Conservation (phyloP, 2,113 vertebrate genomes). For the Scolopax mira region DNA sequence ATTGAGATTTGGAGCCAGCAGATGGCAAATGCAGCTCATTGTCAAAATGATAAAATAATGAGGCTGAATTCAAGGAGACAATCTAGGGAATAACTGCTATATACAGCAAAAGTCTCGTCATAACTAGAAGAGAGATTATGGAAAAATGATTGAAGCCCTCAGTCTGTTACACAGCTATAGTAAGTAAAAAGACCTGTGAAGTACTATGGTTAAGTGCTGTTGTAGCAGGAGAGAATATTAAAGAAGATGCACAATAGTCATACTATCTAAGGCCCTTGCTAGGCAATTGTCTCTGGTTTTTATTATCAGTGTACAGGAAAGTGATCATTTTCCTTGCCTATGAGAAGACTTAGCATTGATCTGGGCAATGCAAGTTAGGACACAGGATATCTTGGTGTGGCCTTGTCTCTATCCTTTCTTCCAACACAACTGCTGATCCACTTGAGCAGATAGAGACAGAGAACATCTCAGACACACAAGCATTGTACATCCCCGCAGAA, state of each 20-base stretch:
- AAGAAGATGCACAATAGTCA: not conserved
- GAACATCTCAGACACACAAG: not conserved
- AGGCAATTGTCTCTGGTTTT: not conserved
- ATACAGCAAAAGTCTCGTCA: not conserved
- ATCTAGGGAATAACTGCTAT: conserved; percentile 28
- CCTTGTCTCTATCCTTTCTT: not conserved
- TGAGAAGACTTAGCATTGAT: not conserved
- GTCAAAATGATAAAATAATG: conserved; percentile 57
- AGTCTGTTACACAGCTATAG: not conserved
- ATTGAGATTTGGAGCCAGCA: not conserved
- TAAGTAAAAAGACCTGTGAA: not conserved
- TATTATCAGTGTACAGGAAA: not conserved
- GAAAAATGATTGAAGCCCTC: not conserved
- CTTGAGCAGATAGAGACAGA: not conserved
- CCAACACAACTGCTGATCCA: not conserved
- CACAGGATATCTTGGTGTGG: not conserved
- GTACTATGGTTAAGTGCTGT: not conserved
- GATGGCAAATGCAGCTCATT: conserved; percentile 35
- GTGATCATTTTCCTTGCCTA: not conserved
- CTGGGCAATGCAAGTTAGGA: not conserved
- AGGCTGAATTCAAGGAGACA: conserved; percentile 5
- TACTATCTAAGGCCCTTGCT: not conserved
- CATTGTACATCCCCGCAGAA: not conserved
- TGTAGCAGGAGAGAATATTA: not conserved
- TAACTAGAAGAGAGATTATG: conserved; percentile 1